Percentiles rank a stretch among this genome's conserved stretches.
Conservation (phyloP, 1,140 invertebrate species). For the Brachionus rotundiformis region DNA sequence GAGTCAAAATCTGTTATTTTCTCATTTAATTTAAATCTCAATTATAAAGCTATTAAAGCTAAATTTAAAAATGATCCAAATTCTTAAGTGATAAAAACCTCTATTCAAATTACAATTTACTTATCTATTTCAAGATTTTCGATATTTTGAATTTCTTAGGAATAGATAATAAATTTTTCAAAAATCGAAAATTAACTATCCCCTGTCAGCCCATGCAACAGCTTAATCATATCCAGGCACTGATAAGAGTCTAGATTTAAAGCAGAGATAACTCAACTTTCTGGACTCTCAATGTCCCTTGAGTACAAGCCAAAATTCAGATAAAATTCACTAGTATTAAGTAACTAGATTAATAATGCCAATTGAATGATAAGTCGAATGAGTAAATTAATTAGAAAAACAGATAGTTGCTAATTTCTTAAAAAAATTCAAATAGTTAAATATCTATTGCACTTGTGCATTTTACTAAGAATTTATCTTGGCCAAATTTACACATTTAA, state of each 20-base stretch:
- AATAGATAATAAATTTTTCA: constrained; percentile 38
- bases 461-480: neutral
- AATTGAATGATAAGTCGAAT: neutral
- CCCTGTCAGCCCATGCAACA: neutral
- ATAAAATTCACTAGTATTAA: neutral
- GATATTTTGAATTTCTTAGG: neutral
- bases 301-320: neutral
- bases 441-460: neutral
- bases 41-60: constrained; percentile 45
- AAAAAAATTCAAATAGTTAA: neutral
- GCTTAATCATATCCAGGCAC: constrained; percentile 6
- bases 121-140: constrained; percentile 1
- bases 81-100: neutral
- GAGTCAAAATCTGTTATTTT: neutral
- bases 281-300: neutral
- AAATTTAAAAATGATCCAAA: constrained; percentile 13
- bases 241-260: neutral
- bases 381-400: constrained; percentile 28
- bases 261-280: neutral
- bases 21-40: neutral
- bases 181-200: constrained; percentile 12
- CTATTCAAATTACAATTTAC: neutral
- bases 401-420: constrained; percentile 29
- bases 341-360: neutral
- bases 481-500: neutral